Conservation (phyloP, 2,797 vertebrate species). For the Odontamblyopus rebecca region DNA sequence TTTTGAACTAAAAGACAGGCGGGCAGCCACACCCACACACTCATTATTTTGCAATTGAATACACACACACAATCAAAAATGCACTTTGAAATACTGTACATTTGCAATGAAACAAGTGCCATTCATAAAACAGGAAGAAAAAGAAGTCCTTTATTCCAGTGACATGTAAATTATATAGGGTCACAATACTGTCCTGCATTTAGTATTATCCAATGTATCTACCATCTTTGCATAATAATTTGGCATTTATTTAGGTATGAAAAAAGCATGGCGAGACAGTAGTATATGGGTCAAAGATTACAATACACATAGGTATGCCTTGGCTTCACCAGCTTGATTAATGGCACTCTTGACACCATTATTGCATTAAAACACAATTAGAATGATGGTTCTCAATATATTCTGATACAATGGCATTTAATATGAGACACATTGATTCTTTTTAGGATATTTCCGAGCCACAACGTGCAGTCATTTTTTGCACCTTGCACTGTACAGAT, state of each 20-base stretch:
- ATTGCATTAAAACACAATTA: constrained; percentile 51
- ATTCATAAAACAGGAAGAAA: constrained; percentile 38
- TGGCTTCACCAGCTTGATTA: constrained; percentile 39
- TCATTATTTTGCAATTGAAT: constrained; percentile 41
- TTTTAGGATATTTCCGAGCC: constrained; percentile 56
- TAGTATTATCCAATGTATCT: constrained; percentile 25
- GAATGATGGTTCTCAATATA: constrained; percentile 48
- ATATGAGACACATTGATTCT: constrained; percentile 50
- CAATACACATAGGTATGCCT: constrained; percentile 16
- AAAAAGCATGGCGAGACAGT: constrained; percentile 31
- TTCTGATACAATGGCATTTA: constrained; percentile 45
- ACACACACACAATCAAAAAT: constrained; percentile 47
- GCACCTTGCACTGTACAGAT: constrained; percentile 51
- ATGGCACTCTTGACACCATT: constrained; percentile 39
- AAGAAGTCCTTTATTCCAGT: constrained; percentile 13
- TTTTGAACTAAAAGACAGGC: constrained; percentile 49
- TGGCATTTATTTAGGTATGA: constrained; percentile 30
- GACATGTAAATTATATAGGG: constrained; percentile 31
- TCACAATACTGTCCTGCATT: constrained; percentile 33
- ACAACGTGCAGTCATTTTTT: constrained; percentile 45
- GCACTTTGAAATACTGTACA: constrained; percentile 22
- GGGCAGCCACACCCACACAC: constrained; percentile 32
- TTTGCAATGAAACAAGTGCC: constrained; percentile 47
- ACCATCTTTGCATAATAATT: constrained; percentile 27
- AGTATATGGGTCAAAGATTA: constrained; percentile 21